Evolutionary conservation across 2,888 invertebrate species (phyloP).

Genomic region (Meandrusa payeni): DNA sequence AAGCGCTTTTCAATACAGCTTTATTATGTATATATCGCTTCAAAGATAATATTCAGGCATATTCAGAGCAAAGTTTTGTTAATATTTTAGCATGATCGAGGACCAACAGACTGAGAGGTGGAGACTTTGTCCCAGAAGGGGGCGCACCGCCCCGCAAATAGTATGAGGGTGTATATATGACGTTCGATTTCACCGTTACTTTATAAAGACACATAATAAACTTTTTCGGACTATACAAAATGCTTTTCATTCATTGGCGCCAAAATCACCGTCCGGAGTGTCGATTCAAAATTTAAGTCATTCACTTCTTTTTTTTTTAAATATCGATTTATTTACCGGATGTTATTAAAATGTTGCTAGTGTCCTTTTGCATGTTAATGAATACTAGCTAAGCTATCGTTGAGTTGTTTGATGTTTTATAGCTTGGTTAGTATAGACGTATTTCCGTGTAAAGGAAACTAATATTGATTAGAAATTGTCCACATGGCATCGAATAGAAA

Average conservation of each 20-base stretch:
- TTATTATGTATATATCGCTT: conserved; percentile 9
- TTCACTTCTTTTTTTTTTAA: conserved; percentile 79
- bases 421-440: conserved; percentile 36
- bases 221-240: conserved; percentile 52
- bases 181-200: conserved; percentile 50
- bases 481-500: too few relatives aligned
- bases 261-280: conserved; percentile 38
- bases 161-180: conserved; percentile 62
- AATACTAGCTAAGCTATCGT: conserved; percentile 1
- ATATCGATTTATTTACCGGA: conserved; percentile 27
- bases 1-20: conserved; percentile 27
- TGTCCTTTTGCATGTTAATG: conserved; percentile 74
- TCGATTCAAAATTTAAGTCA: conserved; percentile 57
- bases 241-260: conserved; percentile 77
- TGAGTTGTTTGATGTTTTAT: background rate
- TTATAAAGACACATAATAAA: conserved; percentile 64
- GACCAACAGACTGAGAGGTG: conserved; percentile 71
- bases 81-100: conserved; percentile 70
- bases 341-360: conserved; percentile 36
- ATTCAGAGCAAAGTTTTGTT: conserved; percentile 39
- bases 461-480: too few relatives aligned
- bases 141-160: conserved; percentile 73
- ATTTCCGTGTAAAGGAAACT: too few relatives aligned
- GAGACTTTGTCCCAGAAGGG: conserved; percentile 70
- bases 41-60: conserved; percentile 16